A percentile compares a stretch with the other conserved stretches of the same genome.
phyloP scores from a whole-genome alignment of 2,797 vertebrate genomes.

The Clamator glandarius region DNA sequence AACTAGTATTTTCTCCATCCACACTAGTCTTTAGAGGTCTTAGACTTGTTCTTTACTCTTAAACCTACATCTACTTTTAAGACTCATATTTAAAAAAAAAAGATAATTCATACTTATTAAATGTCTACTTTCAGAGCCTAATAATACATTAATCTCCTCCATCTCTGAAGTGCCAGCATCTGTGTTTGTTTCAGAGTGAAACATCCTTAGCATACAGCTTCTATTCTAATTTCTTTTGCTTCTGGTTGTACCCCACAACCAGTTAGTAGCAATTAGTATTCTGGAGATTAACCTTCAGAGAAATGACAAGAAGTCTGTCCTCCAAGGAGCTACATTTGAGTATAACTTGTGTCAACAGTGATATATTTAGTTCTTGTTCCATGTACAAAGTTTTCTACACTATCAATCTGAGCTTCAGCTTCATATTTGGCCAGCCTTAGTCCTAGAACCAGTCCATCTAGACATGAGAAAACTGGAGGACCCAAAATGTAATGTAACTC shows the following conservation, averaged over 20 bases:
- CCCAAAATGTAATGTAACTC: not conserved
- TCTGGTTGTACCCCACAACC: not conserved
- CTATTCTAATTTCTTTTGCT: not conserved
- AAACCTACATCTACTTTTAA: not conserved
- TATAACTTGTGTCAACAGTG: not conserved
- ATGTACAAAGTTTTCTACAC: rapidly evolving
- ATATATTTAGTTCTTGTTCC: not conserved
- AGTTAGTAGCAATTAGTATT: not conserved
- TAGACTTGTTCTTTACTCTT: not conserved
- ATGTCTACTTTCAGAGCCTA: not conserved
- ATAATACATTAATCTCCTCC: not conserved
- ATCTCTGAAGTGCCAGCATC: not conserved
- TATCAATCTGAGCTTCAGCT: not conserved
- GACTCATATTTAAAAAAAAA: not conserved
- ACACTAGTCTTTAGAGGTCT: not conserved
- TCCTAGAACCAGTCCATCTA: not conserved
- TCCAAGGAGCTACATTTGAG: not conserved
- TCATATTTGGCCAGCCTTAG: not conserved
- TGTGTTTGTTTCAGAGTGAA: not conserved
- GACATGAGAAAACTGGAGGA: not conserved
- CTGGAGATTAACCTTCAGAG: not conserved
- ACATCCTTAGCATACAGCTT: not conserved
- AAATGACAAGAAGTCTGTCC: not conserved
- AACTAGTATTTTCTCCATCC: not conserved
- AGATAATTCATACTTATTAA: not conserved